Base-by-base conservation (phyloP, 1,140 invertebrate genomes). In the Alviniconcha marisindica region DNA sequence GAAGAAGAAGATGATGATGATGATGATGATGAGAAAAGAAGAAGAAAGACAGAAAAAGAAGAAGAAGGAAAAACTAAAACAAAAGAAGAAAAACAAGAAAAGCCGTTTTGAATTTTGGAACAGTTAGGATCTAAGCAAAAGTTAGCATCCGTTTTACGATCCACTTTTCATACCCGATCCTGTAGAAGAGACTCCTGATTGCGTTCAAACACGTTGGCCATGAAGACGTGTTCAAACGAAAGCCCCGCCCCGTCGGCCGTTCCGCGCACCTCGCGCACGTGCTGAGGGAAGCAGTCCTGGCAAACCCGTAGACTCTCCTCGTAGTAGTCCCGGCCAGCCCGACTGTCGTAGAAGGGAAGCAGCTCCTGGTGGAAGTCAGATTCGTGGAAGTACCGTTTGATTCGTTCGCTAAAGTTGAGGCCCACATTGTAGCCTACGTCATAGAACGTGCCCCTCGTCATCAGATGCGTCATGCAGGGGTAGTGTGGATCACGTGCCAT, bases 381-480 rank as follows among this genome's bases (percentile, higher is more conserved):
- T n/a, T 81, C 60, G 18, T 73, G 38, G 40, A 82, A 42, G 73
- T 36, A 86, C 31, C 24, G 31, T 31, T 79, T 78, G n/a, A 86
- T 82, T 21, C 48, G 78, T 1, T 73, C 21, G 28, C 60, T 77
- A 77, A 82, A 84, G 3, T 56, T 79, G 44, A 40, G 77, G 33
- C 82, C 81, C 15, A 71, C 56, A 36, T 82, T 86, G 71, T 81
- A 83, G 15, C 80, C 80, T 12, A 83, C 82, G 54, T 86, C 82
- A 24, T 80, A 83, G 66, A 77, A 44, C 5, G 54, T 83, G 2
- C 78, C 78, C 24, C 73, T 48, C 5, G 81, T 82, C 66, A 69
- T 56, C 4, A 85, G 74, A 24, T 79, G 69, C 28, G 71, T 54
- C 4, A 85, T 24, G 38, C 69, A 54, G n/a, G 74, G 82, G 42